A percentile compares a stretch with the other conserved stretches of the same genome.
Conservation (phyloP, 2,113 vertebrate genomes). For the Thermophis baileyi region DNA sequence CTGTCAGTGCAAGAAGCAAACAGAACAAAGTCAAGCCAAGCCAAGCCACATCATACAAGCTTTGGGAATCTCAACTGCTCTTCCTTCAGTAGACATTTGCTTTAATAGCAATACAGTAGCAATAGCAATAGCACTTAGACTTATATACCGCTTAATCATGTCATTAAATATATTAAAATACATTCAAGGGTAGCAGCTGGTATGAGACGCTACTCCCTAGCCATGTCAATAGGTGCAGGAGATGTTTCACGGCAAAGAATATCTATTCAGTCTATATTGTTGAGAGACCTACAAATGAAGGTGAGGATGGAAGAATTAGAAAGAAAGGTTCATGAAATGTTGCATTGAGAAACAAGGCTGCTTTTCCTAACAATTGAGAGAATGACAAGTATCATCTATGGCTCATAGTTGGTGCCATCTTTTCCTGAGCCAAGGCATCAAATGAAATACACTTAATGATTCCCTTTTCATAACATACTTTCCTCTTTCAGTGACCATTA, state of each 20-base stretch:
- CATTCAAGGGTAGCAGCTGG: background rate
- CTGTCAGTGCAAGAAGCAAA: constrained; percentile 29
- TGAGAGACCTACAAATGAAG: background rate
- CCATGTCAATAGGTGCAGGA: background rate
- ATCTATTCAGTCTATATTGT: background rate
- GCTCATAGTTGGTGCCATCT: background rate
- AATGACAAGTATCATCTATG: background rate
- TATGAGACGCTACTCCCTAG: background rate
- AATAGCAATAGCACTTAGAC: no score
- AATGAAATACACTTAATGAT: background rate
- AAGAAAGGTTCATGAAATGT: background rate
- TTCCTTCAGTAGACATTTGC: background rate
- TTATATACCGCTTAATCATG: no score
- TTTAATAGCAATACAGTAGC: no score
- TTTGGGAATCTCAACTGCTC: background rate
- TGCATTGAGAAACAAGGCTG: background rate
- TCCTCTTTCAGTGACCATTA: background rate
- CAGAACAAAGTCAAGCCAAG: background rate
- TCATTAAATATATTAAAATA: background rate
- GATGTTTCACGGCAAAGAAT: background rate
- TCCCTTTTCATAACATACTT: background rate
- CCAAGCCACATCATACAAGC: background rate
- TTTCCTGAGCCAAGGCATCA: background rate
- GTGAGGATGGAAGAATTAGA: background rate
- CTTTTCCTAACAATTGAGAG: background rate